These are phyloP conservation scores for Lichenostomus cassidix DNA, from an alignment of 2,113 vertebrate species.

Conservation along the genomic window DNA sequence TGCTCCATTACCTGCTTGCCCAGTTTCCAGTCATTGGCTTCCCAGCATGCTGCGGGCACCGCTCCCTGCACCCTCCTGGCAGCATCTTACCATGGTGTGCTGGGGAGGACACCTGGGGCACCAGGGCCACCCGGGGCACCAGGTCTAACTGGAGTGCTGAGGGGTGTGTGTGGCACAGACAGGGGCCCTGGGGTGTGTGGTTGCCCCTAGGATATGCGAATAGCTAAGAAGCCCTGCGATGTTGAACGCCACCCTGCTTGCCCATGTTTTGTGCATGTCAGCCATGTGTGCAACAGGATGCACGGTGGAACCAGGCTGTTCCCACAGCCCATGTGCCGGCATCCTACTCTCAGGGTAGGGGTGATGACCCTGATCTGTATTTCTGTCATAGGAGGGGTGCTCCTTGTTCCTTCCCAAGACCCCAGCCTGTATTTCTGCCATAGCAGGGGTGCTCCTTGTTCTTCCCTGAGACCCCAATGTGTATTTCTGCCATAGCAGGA, in stretches of 20 bases:
- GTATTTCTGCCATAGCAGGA: neutral
- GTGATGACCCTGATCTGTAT: neutral
- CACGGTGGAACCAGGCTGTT: neutral
- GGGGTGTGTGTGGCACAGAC: neutral
- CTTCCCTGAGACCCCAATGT: neutral
- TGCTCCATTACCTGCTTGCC: neutral
- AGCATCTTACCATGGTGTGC: neutral
- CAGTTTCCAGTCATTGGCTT: too few relatives aligned
- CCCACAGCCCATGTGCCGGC: rapidly evolving
- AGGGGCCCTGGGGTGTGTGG: too few relatives aligned
- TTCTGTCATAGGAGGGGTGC: neutral
- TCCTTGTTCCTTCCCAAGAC: neutral
- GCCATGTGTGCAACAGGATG: rapidly evolving
- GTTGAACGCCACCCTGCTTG: neutral
- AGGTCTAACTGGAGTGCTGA: neutral
- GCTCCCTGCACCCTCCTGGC: neutral
- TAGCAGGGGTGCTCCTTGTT: neutral
- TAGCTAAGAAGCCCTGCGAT: neutral
- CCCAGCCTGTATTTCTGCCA: neutral
- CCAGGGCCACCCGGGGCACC: neutral
- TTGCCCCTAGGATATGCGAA: neutral
- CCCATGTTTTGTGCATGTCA: rapidly evolving
- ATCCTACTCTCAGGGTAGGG: neutral
- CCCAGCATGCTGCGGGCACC: neutral
- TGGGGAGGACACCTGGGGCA: neutral